Base-by-base conservation (phyloP, 2,797 vertebrate genomes). In the Halcyon leucocephala region DNA sequence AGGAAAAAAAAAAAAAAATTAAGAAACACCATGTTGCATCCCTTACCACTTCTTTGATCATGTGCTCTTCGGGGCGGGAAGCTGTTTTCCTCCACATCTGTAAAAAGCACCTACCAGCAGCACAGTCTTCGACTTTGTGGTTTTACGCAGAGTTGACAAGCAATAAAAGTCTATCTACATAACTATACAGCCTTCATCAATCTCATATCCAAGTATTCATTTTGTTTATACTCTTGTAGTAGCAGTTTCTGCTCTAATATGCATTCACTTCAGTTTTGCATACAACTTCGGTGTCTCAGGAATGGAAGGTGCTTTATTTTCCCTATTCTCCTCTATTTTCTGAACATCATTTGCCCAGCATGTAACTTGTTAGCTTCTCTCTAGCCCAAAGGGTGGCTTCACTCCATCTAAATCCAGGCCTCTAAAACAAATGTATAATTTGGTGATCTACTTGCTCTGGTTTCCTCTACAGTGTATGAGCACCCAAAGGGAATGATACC, bases 21-120 rank as follows among this genome's bases (percentile, higher is more conserved):
- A 41, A 91, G 37, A 88, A 95, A 60, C 90, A 90, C 67, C 44
- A 66, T n/a, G 44, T 73, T 93, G 86, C 49, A 92, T 79, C 91
- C 95, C 95, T 96, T 97, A 96, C 94, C 93, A 92, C 94, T 93
- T 88, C 83, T 94, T 94, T 92, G 82, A 91, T 86, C 91, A 89
- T 89, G 72, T 6, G 89, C 26, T 95, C 95, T 57, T 86, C 94
- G 0, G 24, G 55, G 52, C 20, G 29, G 73, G 80, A 88, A 95
- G 72, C 82, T 94, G 64, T 95, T 88, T 90, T 95, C 94, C 84
- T 96, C 80, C 93, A 86, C 0, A 4, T 92, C 90, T 93, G 92
- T 73, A 86, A 96, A 96, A 93, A 89, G 76, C 92, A 96, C 93
- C 93, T 95, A 96, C 91, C 20, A 1, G 94, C 26, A 92, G 89